Base-by-base conservation (phyloP, 1,140 invertebrate species). In the Frieseomelitta varia region DNA sequence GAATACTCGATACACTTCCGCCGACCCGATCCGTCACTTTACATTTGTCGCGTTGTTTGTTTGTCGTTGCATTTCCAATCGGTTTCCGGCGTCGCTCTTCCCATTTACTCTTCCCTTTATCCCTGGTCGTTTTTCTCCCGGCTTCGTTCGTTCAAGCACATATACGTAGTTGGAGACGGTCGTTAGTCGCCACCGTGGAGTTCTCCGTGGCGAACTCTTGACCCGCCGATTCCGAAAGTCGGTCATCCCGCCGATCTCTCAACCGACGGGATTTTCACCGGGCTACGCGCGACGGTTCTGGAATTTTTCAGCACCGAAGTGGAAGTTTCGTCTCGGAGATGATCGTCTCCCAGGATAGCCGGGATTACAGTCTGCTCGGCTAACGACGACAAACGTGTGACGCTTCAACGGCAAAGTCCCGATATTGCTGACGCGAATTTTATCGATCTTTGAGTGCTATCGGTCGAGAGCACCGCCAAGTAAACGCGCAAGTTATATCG, bases 201-300 rank as follows among this genome's bases (percentile, higher is more conserved):
- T 58, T 51, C n/a, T n/a, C 21, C n/a, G 4, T n/a, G 58, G 53
- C 72, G 72, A 86, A 79, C 78, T 69, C 85, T 74, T 68, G 80
- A 89, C 63, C 79, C 69, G 84, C 47, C 75, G 75, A 65, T 73
- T 68, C 39, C 65, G 68, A 82, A 86, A 84, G 78, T 90, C 87
- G 88, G 81, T 67, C 79, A 71, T 69, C 71, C 11, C 30, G 24
- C 55, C 53, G 17, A 75, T 58, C 15, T 17, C 30, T 15, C 17
- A 14, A 24, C 11, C 15, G 15, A 1, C 17, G 3, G 53, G 15
- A 17, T 55, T 55, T 55, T 55, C 55, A 21, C 2, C 0, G 53
- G 14, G 53, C 53, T 12, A 15, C 53, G 4, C 14, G 30, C 30
- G 0, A 0, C 39, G 39, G 39, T 8, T 47, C 6, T 6, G 39